These are phyloP conservation scores for Chionoecetes opilio DNA, from an alignment of 1,140 invertebrate genomes.

Conservation along the genomic window DNA sequence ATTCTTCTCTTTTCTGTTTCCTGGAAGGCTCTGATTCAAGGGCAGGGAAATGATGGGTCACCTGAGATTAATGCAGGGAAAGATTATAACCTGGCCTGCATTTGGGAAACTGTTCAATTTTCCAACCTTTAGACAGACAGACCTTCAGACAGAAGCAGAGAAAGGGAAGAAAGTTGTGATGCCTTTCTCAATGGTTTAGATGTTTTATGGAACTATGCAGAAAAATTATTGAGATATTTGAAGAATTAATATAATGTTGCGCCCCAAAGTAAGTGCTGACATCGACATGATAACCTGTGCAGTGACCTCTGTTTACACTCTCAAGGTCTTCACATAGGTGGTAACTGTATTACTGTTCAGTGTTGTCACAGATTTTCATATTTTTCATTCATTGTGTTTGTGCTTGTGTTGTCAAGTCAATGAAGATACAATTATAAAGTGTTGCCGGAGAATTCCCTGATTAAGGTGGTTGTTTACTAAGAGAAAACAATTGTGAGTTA, in stretches of 20 bases:
- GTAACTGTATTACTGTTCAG: not conserved
- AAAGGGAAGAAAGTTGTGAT: too few species aligned
- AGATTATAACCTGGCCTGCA: too few species aligned
- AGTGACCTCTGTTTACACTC: constrained; percentile 12
- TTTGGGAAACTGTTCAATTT: too few species aligned
- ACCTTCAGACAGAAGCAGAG: too few species aligned
- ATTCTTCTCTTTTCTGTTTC: not conserved
- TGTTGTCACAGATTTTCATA: constrained; percentile 19
- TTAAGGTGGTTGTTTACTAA: too few species aligned
- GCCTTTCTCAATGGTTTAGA: too few species aligned
- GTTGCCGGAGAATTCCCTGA: not conserved
- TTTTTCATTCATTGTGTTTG: constrained; percentile 9
- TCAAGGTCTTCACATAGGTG: not conserved
- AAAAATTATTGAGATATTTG: not conserved
- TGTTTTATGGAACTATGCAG: too few species aligned
- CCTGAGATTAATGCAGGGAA: not conserved
- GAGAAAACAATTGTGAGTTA: not conserved
- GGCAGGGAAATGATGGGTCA: not conserved
- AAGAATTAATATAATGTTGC: not conserved
- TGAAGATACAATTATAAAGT: not conserved
- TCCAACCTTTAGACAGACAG: too few species aligned
- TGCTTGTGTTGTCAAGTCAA: not conserved
- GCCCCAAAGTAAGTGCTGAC: not conserved
- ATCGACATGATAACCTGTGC: constrained; percentile 27
- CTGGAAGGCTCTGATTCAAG: not conserved